phyloP scores from a whole-genome alignment of 2,797 vertebrate genomes.

The Poeciliopsis turneri region DNA sequence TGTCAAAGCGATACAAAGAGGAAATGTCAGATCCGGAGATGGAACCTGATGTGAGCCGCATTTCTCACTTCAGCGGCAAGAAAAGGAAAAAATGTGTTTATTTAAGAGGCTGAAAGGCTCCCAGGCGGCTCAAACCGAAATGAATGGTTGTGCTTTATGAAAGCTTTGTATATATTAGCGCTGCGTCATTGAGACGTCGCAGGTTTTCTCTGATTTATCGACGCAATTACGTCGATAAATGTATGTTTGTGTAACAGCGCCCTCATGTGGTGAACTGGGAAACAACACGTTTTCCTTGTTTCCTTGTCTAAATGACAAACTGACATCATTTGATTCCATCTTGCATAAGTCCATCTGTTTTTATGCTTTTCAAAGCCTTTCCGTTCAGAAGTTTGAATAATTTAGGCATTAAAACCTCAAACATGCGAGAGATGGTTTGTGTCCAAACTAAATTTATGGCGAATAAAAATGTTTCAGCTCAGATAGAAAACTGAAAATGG shows the following conservation, averaged over 20 bases:
- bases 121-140: conserved; percentile 33
- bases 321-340: neutral
- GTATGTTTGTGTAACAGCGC: conserved; percentile 74
- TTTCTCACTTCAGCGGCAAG: conserved; percentile 48
- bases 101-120: conserved; percentile 18
- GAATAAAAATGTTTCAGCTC: neutral
- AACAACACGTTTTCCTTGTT: neutral
- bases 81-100: conserved; percentile 5
- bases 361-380: neutral
- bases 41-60: conserved; percentile 49
- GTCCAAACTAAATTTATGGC: neutral
- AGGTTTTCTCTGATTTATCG: conserved; percentile 18
- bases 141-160: conserved; percentile 14
- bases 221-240: conserved; percentile 20
- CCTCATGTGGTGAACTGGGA: conserved; percentile 65
- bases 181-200: conserved; percentile 16
- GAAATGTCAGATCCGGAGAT: conserved; percentile 63
- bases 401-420: neutral
- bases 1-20: conserved; percentile 64
- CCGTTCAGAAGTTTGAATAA: neutral
- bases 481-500: neutral
- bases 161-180: conserved; percentile 19
- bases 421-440: neutral
- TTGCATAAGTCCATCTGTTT: neutral
- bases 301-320: neutral